A percentile compares a stretch with the other conserved stretches of the same genome.
Conservation (phyloP, 2,113 vertebrate species). For the Tor tambroides region DNA sequence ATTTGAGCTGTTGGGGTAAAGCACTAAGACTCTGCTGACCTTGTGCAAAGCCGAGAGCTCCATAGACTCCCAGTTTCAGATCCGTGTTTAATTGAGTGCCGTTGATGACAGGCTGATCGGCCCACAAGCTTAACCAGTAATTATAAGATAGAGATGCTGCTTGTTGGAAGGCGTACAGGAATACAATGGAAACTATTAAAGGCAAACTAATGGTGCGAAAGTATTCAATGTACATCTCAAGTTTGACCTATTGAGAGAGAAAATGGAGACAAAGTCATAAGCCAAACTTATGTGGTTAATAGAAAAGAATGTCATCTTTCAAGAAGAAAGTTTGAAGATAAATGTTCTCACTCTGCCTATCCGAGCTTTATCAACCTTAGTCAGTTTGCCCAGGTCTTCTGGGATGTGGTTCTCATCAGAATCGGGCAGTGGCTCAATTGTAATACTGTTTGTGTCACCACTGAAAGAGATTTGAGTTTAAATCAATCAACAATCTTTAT, state of each 20-base stretch:
- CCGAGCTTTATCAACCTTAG: constrained; percentile 76
- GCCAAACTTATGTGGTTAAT: not conserved
- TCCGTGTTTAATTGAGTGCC: constrained; percentile 81
- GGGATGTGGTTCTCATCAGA: constrained; percentile 72
- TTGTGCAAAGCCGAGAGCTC: constrained; percentile 85
- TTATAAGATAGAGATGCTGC: constrained; percentile 82
- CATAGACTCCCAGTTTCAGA: constrained; percentile 84
- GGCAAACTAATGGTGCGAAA: constrained; percentile 77
- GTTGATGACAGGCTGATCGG: constrained; percentile 81
- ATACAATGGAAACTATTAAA: constrained; percentile 73
- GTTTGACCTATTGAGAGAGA: constrained; percentile 74
- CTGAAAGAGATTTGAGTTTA: constrained; percentile 58
- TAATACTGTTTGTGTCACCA: constrained; percentile 78
- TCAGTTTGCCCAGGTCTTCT: constrained; percentile 80
- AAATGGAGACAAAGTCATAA: not conserved
- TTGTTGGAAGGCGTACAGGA: constrained; percentile 87
- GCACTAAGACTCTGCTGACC: constrained; percentile 71
- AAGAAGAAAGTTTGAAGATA: not conserved
- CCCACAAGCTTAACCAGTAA: constrained; percentile 93
- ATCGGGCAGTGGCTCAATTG: constrained; percentile 76
- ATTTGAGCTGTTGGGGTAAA: not conserved
- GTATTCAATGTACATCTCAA: constrained; percentile 82
- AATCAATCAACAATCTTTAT: not conserved
- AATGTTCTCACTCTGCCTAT: constrained; percentile 76
- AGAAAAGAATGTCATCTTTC: not conserved